These are phyloP conservation scores for Forbesichthys agassizii DNA, from an alignment of 2,113 vertebrate genomes.

Conservation along the genomic window DNA sequence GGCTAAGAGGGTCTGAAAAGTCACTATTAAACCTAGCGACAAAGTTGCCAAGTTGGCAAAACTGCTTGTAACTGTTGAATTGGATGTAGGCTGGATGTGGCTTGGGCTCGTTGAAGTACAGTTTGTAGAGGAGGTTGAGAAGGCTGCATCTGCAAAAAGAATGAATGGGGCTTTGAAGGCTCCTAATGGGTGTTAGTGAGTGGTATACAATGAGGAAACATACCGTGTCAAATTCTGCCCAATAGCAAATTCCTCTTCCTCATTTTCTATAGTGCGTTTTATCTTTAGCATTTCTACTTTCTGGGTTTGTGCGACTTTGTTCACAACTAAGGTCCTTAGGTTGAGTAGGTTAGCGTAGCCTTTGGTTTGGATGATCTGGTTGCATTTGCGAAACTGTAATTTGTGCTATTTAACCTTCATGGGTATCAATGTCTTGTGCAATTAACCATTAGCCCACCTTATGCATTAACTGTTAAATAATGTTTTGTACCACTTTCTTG, in stretches of 20 bases:
- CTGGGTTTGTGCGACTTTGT: neutral
- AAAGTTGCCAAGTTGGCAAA: no score
- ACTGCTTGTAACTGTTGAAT: neutral
- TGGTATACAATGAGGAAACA: neutral
- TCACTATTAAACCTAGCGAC: no score
- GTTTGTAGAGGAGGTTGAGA: neutral
- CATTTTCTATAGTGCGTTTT: neutral
- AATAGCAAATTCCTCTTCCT: neutral
- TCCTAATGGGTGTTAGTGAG: neutral
- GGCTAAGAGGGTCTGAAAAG: no score
- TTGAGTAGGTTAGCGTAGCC: neutral
- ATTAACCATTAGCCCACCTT: neutral
- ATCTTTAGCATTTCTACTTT: neutral
- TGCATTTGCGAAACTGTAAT: neutral
- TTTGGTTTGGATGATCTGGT: neutral
- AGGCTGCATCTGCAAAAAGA: neutral
- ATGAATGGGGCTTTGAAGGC: neutral
- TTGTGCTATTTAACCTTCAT: neutral
- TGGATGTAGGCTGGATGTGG: neutral
- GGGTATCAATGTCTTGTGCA: neutral
- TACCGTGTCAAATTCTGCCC: neutral
- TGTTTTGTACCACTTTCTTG: neutral
- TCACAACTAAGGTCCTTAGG: neutral
- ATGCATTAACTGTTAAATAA: neutral
- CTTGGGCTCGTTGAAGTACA: neutral